These are phyloP conservation scores for Steinernema khuongi DNA, from an alignment of 1,140 invertebrate species.

Conservation along the genomic window DNA sequence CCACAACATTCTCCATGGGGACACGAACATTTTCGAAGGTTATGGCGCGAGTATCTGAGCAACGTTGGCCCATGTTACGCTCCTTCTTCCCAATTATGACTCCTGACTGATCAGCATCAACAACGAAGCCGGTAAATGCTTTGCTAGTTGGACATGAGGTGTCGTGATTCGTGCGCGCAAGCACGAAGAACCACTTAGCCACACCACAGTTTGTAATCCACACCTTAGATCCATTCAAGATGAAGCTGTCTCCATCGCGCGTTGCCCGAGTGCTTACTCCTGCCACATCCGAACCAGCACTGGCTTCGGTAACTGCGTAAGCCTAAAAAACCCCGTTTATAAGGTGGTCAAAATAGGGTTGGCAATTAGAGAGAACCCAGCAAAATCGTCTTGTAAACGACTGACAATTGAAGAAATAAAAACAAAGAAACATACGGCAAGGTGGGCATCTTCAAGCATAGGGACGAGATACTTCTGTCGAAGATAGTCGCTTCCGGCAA, in stretches of 20 bases:
- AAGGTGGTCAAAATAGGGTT: no score
- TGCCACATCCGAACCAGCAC: not conserved
- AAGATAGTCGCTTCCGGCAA: not conserved
- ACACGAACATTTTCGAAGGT: slow-evolving; percentile 92
- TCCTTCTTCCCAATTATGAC: slow-evolving; percentile 64
- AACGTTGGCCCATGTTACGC: slow-evolving; percentile 89
- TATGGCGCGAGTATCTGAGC: slow-evolving; percentile 86
- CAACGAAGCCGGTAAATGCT: slow-evolving; percentile 88
- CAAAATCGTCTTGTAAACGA: no score
- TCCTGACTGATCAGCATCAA: slow-evolving; percentile 69
- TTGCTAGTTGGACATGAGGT: slow-evolving; percentile 78
- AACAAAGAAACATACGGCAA: not conserved
- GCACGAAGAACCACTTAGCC: slow-evolving; percentile 90
- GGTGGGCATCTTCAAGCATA: not conserved
- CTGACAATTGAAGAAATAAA: no score
- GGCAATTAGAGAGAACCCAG: no score
- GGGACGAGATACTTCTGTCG: not conserved
- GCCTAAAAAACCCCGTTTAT: not conserved
- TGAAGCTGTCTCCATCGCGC: not conserved
- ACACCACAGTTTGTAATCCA: slow-evolving; percentile 95
- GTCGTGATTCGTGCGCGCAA: slow-evolving; percentile 81
- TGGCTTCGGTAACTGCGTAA: slow-evolving; percentile 4
- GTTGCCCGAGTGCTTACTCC: not conserved
- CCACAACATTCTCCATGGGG: slow-evolving; percentile 74
- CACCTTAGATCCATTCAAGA: slow-evolving; percentile 66